Evolutionary conservation across 2,113 vertebrate genomes (phyloP), one percentile per base, ranked within the genome.

Genomic region (Tichodroma muraria): DNA sequence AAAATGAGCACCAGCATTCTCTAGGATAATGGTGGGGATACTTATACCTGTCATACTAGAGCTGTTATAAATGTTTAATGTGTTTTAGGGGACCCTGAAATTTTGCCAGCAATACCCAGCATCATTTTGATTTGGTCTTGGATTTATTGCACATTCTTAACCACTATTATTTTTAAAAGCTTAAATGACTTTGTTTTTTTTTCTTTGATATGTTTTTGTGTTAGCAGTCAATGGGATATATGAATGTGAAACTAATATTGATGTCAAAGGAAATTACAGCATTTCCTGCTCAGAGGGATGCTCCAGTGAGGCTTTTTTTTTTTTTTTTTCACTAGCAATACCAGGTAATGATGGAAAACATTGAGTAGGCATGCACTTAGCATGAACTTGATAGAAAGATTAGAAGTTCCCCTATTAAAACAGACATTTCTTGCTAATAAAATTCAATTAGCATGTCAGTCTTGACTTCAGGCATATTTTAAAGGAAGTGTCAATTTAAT

Each of bases 401-500:
- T 93, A 95, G 47, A 95, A 89, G 47, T 75, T 89, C 81, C 10
- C 35, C 90, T 93, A 95, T 78, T 89, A 90, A 92, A 95, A 47
- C 37, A 95, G 88, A 86, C n/a, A 3, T 81, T 89, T 90, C 85
- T 94, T 93, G 31, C 52, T 79, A 83, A 88, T 63, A 87, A 93
- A 89, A 91, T 89, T 83, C 85, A 89, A 95, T 95, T 95, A 94
- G 59, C 79, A 56, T 88, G 81, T 88, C 93, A 96, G 69, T 50
- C 82, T 83, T 94, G 61, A 93, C 90, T 94, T 93, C 70, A 96
- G 92, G 89, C 61, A 59, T 37, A 73, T 84, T 91, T 92, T 82
- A 89, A 93, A 93, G 94, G 85, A 97, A 95, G 89, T 63, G 68
- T 89, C 89, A 82, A 94, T 95, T 95, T 82, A 92, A 91, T 90